Percentiles rank a stretch among this genome's conserved stretches.
These are phyloP conservation scores for Crotalus helleri DNA, from an alignment of 2,113 vertebrate genomes.

Conservation along the genomic window DNA sequence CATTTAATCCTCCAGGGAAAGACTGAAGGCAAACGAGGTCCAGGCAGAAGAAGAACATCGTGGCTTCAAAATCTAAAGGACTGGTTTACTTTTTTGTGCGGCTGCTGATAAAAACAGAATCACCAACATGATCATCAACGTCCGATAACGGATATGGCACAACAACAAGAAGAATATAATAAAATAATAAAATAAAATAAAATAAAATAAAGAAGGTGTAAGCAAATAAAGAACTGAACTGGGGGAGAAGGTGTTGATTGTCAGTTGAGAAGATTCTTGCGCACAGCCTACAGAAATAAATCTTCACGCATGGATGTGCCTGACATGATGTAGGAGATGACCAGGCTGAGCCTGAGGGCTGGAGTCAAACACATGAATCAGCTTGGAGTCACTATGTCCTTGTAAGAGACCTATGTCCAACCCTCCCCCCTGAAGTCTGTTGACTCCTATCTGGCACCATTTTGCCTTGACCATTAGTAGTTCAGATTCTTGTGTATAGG, in stretches of 20 bases:
- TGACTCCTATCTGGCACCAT: not conserved
- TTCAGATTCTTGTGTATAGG: not conserved
- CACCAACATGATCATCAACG: no score
- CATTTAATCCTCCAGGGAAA: no score
- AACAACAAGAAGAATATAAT: not conserved
- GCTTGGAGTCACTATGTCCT: not conserved
- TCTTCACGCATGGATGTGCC: not conserved
- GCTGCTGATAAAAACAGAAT: no score
- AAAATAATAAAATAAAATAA: not conserved
- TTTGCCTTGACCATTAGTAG: not conserved
- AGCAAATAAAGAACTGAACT: no score
- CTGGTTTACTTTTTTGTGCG: no score
- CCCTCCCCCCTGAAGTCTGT: not conserved
- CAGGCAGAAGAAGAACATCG: no score
- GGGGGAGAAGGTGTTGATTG: not conserved
- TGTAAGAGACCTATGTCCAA: not conserved
- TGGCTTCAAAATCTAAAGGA: no score
- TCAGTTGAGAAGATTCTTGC: not conserved
- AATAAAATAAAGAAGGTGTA: no score
- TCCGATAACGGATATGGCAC: no score
- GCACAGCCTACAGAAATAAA: not conserved
- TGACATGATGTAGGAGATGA: not conserved
- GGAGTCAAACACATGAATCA: not conserved
- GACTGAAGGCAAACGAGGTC: no score
- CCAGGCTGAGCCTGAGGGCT: not conserved